Conservation (phyloP, 2,113 vertebrate species). For the Paratilapia polleni region DNA sequence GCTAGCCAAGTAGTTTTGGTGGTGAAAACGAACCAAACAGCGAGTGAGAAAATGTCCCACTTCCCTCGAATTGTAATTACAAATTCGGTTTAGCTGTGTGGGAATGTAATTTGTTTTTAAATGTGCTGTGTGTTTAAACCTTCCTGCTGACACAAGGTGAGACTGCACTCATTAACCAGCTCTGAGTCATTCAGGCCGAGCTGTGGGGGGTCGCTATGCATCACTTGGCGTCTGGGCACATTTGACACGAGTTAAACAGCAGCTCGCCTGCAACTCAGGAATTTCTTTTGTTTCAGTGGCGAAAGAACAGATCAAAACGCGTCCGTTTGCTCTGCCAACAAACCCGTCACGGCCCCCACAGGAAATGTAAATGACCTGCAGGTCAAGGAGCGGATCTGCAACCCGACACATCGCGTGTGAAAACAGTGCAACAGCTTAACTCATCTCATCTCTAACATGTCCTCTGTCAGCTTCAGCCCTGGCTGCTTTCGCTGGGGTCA, state of each 20-base stretch:
- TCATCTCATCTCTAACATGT: background rate
- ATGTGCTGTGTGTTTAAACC: too few species aligned
- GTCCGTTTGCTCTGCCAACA: slow-evolving; percentile 31
- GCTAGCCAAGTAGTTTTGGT: background rate
- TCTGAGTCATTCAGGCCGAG: slow-evolving; percentile 17
- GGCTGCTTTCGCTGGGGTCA: background rate
- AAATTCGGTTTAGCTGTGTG: background rate
- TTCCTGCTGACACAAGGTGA: background rate
- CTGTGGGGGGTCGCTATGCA: slow-evolving; percentile 38
- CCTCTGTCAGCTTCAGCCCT: background rate
- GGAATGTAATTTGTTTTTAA: background rate
- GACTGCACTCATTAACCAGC: slow-evolving; percentile 24
- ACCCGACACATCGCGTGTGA: background rate
- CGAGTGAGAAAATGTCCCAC: background rate
- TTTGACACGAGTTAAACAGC: slow-evolving; percentile 30
- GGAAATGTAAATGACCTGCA: slow-evolving; percentile 11
- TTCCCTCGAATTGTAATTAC: rapidly evolving
- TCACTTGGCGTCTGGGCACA: slow-evolving; percentile 18
- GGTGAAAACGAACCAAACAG: background rate
- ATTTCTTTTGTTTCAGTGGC: slow-evolving; percentile 25
- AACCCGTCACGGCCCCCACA: background rate
- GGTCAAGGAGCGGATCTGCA: background rate
- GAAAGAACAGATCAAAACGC: background rate
- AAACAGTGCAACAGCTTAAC: slow-evolving; percentile 3
- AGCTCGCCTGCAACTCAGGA: slow-evolving; percentile 37